Percentiles rank a stretch among this genome's conserved stretches.
Evolutionary conservation across 2,797 vertebrate species (phyloP).

Genomic region (Tragelaphus eurycerus): DNA sequence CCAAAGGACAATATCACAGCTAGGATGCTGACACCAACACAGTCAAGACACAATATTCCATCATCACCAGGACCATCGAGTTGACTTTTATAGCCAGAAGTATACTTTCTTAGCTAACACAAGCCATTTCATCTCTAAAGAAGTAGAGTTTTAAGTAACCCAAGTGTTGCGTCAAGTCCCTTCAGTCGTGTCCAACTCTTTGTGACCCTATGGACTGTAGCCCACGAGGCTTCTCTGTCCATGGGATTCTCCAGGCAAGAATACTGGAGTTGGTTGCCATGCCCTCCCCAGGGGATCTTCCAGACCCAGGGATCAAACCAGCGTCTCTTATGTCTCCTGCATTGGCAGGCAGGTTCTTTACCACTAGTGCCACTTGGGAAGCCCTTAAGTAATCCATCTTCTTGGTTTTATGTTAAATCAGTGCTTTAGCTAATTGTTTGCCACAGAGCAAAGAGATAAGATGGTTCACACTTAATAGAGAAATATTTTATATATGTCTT

Average conservation of each 20-base stretch:
- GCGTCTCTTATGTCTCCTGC: not conserved
- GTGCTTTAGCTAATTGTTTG: not conserved
- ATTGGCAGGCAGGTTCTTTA: not conserved
- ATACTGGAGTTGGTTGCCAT: not conserved
- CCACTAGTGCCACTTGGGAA: not conserved
- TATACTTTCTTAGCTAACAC: not conserved
- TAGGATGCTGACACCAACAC: not conserved
- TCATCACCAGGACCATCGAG: not conserved
- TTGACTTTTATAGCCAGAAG: not conserved
- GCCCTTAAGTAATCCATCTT: not conserved
- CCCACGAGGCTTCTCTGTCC: not conserved
- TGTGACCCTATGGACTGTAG: not conserved
- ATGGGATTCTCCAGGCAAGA: not conserved
- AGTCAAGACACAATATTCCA: not conserved
- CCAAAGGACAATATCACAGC: not conserved
- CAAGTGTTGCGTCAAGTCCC: not conserved
- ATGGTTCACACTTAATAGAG: not conserved
- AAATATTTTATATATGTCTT: not conserved
- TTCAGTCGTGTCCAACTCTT: not conserved
- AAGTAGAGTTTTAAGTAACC: not conserved
- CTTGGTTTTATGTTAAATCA: not conserved
- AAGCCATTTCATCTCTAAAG: not conserved
- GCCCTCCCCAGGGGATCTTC: not conserved
- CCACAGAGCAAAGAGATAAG: not conserved
- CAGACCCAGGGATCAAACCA: not conserved